Base-by-base conservation (phyloP, 2,888 invertebrate genomes). In the Hoplodrina blanda region DNA sequence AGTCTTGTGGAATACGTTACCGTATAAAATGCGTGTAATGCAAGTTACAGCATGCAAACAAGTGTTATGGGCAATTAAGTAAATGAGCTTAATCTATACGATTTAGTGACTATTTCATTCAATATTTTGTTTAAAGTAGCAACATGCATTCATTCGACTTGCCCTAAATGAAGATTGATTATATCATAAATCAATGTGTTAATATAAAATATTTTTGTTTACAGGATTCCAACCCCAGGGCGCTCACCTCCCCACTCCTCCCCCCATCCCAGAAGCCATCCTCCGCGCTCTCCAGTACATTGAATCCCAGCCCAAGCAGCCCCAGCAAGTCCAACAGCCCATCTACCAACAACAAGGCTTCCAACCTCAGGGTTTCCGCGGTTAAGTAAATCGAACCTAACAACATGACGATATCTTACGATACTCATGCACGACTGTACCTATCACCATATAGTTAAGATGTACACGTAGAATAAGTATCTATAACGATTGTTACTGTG, bases 171-270 rank as follows among this genome's bases (percentile, higher is more conserved):
- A 52, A 41, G 41, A 41, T 3, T 11, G 11, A 10, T 41, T 1
- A 8, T 0, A 11, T 11, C 1, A 41, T 4, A 11, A 11, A 52
- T 25, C 11, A 2, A 46, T 56, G 8, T 46, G 46, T 4, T 60
- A 17, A 74, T 3, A 5, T 8, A 37, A 37, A 37, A 50, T 33
- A 44, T 69, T 72, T 71, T 73, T 81, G 37, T 68, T 87, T 78
- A n/a, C 91, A 96, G 97, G 97, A 89, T 97, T 97, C 96, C 97
- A 95, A 64, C 93, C 97, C 46, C 94, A 96, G 78, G 97, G 97
- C 41, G 96, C 96, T 57, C 97, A 97, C 77, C 88, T 97, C 65
- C 97, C 97, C 59, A 96, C 97, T n/a, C 96, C 97, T 73, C 97
- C 97, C 25, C 97, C 97, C 41, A 96, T 97, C 87, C 97, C 97